These are phyloP conservation scores for Nebria salina DNA, from an alignment of 2,888 invertebrate genomes.

Conservation along the genomic window DNA sequence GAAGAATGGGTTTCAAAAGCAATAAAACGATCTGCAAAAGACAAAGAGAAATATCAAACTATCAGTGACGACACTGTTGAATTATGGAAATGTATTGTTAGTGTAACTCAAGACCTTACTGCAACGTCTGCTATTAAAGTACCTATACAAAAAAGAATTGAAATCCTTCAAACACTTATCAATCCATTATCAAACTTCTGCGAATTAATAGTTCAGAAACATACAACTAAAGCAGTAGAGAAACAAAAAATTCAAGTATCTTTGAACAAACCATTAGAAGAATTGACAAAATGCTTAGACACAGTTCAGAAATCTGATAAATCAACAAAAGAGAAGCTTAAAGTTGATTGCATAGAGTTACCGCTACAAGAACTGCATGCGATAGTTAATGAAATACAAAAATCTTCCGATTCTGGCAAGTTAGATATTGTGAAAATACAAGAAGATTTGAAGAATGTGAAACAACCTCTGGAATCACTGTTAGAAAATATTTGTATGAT, in stretches of 20 bases:
- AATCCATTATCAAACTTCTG: slow-evolving; percentile 20
- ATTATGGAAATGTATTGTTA: slow-evolving; percentile 28
- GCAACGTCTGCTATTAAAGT: slow-evolving; percentile 14
- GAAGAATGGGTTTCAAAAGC: slow-evolving; percentile 26
- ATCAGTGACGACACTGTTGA: slow-evolving; percentile 17
- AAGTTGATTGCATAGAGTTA: slow-evolving; percentile 44
- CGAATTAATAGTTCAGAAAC: slow-evolving; percentile 16
- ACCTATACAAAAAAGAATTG: slow-evolving; percentile 20
- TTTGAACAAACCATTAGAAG: slow-evolving; percentile 23
- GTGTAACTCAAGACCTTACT: slow-evolving; percentile 23
- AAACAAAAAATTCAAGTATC: slow-evolving; percentile 37
- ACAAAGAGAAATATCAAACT: slow-evolving; percentile 26
- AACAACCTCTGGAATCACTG: not conserved
- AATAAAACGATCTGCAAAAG: slow-evolving; percentile 4
- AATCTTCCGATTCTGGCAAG: slow-evolving; percentile 15
- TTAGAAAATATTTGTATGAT: slow-evolving; percentile 31
- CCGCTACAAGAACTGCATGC: slow-evolving; percentile 39
- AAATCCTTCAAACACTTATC: slow-evolving; percentile 24
- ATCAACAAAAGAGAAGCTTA: slow-evolving; percentile 43
- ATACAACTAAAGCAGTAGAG: slow-evolving; percentile 27
- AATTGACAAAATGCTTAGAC: slow-evolving; percentile 46
- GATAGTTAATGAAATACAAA: not conserved
- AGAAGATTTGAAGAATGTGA: slow-evolving; percentile 31
- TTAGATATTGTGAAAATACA: slow-evolving; percentile 47
- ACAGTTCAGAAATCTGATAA: slow-evolving; percentile 38